Evolutionary conservation across 2,113 vertebrate species (phyloP).

Genomic region (Sinosuthora webbiana): DNA sequence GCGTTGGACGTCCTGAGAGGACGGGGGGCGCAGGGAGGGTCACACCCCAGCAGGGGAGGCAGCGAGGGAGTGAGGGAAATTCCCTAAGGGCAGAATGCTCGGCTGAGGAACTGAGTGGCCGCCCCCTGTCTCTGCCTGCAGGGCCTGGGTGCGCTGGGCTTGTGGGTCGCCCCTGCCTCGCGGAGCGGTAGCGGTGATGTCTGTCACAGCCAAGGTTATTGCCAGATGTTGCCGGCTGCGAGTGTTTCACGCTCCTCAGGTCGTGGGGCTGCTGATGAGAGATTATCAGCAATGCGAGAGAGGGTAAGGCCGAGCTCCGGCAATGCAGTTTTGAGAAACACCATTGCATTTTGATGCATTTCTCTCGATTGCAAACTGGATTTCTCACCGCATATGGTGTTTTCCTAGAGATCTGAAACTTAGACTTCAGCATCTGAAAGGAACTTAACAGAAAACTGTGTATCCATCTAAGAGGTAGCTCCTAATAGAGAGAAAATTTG

Average conservation of each 20-base stretch:
- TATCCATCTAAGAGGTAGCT: neutral
- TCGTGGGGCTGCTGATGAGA: neutral
- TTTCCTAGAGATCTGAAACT: neutral
- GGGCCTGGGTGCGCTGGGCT: neutral
- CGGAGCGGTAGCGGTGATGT: neutral
- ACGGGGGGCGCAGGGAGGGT: neutral
- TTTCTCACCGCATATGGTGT: neutral
- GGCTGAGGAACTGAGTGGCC: neutral
- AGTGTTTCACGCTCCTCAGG: neutral
- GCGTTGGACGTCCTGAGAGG: neutral
- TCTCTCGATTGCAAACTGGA: neutral
- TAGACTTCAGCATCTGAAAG: neutral
- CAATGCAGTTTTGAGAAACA: neutral
- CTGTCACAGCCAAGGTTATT: neutral
- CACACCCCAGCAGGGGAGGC: fast-evolving
- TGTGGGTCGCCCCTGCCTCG: neutral
- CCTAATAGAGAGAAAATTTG: neutral
- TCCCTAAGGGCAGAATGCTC: neutral
- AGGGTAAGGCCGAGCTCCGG: neutral
- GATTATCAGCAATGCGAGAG: neutral
- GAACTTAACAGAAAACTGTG: neutral
- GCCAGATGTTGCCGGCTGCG: neutral
- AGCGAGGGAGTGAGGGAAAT: neutral
- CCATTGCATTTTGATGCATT: neutral
- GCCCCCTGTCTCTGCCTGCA: neutral